A percentile compares a stretch with the other conserved stretches of the same genome.
phyloP scores from a whole-genome alignment of 64 coral and sea anemone genomes.

The Pachyseris speciosa region DNA sequence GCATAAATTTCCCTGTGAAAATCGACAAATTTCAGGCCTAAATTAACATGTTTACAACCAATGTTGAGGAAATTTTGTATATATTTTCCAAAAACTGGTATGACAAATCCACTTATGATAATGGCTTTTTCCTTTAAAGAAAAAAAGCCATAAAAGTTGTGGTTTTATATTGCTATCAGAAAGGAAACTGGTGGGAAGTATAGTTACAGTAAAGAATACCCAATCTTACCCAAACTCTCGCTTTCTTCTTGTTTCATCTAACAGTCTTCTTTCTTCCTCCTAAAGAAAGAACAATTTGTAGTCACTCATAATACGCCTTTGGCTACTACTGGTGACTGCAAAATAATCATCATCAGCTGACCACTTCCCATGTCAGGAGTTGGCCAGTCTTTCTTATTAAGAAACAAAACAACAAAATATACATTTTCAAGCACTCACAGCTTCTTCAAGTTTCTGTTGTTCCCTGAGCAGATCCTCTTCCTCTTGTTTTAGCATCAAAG shows the following conservation, averaged over 20 bases:
- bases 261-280: slow-evolving; percentile 83
- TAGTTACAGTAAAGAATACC: neutral
- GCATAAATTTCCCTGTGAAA: no score
- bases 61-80: no score
- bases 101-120: no score
- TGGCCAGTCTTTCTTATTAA: no score
- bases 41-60: no score
- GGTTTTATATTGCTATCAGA: no score
- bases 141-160: no score
- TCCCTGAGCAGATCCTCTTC: slow-evolving; percentile 91
- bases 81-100: no score
- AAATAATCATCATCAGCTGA: no score
- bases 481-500: slow-evolving; percentile 92
- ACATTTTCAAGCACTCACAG: slow-evolving; percentile 69
- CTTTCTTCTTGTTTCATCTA: slow-evolving; percentile 91
- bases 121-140: no score
- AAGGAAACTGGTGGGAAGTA: no score
- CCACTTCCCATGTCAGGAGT: no score
- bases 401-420: neutral
- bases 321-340: neutral
- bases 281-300: slow-evolving; percentile 20
- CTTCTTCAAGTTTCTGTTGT: slow-evolving; percentile 91
- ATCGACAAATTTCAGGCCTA: neutral
- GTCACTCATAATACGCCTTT: neutral
- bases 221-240: slow-evolving; percentile 81